A percentile compares a stretch with the other conserved stretches of the same genome.
These are phyloP conservation scores for Latheticus oryzae DNA, from an alignment of 2,888 invertebrate species.

Conservation along the genomic window DNA sequence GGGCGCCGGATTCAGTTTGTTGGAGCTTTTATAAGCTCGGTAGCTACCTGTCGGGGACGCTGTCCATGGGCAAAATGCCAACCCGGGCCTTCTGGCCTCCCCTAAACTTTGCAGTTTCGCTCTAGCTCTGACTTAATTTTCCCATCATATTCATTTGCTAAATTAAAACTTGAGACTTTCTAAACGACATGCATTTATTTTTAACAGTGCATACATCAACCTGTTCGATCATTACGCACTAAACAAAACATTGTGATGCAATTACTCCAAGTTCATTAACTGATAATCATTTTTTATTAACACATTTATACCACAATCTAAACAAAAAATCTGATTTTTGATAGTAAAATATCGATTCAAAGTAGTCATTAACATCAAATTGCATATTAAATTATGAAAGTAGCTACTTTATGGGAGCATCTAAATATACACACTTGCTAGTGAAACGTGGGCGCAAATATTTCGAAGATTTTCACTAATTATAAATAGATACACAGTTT, in stretches of 20 bases:
- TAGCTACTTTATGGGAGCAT: constrained; percentile 38
- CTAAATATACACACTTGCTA: constrained; percentile 42
- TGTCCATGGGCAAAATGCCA: constrained; percentile 60
- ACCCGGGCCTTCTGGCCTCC: constrained; percentile 52
- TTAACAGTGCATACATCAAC: constrained; percentile 22
- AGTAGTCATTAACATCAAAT: constrained; percentile 30
- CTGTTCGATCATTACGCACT: background rate
- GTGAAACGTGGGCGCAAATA: constrained; percentile 43
- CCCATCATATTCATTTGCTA: constrained; percentile 24
- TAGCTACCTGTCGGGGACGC: constrained; percentile 68
- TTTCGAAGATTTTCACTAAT: constrained; percentile 39
- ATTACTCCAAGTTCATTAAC: background rate
- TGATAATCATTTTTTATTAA: background rate
- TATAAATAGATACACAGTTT: constrained; percentile 40
- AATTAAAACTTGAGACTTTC: constrained; percentile 31
- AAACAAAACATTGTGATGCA: constrained; percentile 7
- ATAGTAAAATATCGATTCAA: constrained; percentile 11
- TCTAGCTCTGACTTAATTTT: constrained; percentile 31
- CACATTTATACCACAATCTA: background rate
- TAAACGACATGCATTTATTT: constrained; percentile 31
- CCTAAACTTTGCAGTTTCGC: constrained; percentile 40
- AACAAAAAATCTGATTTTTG: too few relatives aligned
- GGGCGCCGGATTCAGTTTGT: constrained; percentile 68
- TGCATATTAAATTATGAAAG: constrained; percentile 41
- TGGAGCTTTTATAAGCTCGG: constrained; percentile 72